Evolutionary conservation across 2,113 vertebrate species (phyloP), one percentile per base, ranked within the genome.

Genomic region (Tenrec ecaudatus): DNA sequence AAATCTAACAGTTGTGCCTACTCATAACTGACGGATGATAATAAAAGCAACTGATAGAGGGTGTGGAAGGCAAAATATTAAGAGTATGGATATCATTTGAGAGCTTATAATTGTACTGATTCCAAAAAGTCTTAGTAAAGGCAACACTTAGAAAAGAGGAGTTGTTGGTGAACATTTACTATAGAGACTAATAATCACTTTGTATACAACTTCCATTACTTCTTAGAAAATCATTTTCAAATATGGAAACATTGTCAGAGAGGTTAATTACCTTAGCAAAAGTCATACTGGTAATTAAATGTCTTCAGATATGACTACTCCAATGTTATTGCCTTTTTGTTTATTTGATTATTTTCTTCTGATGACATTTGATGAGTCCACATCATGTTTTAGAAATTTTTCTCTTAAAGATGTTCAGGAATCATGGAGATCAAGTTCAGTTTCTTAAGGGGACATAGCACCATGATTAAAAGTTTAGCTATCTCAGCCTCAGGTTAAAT

Each of bases 91-190:
- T 22, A 68, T 78, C 81, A 57, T 40, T 86, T 66, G 78, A 16
- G 82, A 81, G 84, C 20, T 58, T 79, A 89, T 92, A 79, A 77
- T 71, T 91, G 2, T 84, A 27, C 43, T 75, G 8, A 82, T 9
- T 43, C 36, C 40, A 94, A 43, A n/a, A 84, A 89, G 7, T 82
- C 6, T 77, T 4, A 1, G 64, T 69, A 11, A 68, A 58, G 38
- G 31, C 31, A 68, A n/a, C 17, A 69, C 12, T 92, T 86, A 80
- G 20, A 81, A 89, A 85, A 87, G 1, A 68, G 60, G 23, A 66
- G 27, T 57, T 83, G 78, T 82, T 82, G 7, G 17, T 38, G 11
- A 77, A 62, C 43, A 73, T 9, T 23, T 78, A 75, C 17, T 84
- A 33, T 78, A 73, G 58, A 76, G 0, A 29, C 33, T 86, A 36